Evolutionary conservation across 2,797 vertebrate genomes (phyloP).

Genomic region (Macroramphosus scolopax): DNA sequence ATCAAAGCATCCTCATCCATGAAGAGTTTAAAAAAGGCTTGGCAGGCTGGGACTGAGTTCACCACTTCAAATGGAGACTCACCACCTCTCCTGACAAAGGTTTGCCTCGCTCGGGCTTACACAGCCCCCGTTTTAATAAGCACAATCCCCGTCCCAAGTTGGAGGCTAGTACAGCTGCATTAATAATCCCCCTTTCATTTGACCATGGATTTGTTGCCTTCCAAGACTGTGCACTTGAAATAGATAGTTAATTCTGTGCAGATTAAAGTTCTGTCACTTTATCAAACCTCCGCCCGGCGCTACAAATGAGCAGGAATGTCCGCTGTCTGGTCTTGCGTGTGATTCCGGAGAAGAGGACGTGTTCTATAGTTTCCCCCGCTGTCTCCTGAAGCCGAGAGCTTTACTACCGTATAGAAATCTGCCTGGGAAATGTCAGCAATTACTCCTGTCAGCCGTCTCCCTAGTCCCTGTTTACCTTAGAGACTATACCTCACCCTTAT

Average conservation of each 20-base stretch:
- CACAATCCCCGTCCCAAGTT: slow-evolving; percentile 22
- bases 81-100: slow-evolving; percentile 55
- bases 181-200: slow-evolving; percentile 48
- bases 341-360: slow-evolving; percentile 13
- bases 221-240: not conserved
- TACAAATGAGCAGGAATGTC: not conserved
- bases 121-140: slow-evolving; percentile 56
- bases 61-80: slow-evolving; percentile 61
- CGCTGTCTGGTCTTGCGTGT: not conserved
- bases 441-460: slow-evolving; percentile 58
- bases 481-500: slow-evolving; percentile 62
- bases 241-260: slow-evolving; percentile 11
- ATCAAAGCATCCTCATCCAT: slow-evolving; percentile 20
- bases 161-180: slow-evolving; percentile 15
- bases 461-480: slow-evolving; percentile 64
- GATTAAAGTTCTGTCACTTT: slow-evolving; percentile 27
- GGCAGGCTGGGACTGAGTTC: slow-evolving; percentile 50
- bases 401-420: slow-evolving; percentile 53
- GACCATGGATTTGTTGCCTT: slow-evolving; percentile 21
- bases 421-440: slow-evolving; percentile 71
- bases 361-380: slow-evolving; percentile 12
- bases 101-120: slow-evolving; percentile 38
- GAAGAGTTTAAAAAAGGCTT: slow-evolving; percentile 50
- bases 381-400: slow-evolving; percentile 28
- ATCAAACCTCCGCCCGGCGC: slow-evolving; percentile 9